Evolutionary conservation across 2,797 vertebrate species (phyloP), one percentile per base, ranked within the genome.

Genomic region (Muraenolepis orangiensis): DNA sequence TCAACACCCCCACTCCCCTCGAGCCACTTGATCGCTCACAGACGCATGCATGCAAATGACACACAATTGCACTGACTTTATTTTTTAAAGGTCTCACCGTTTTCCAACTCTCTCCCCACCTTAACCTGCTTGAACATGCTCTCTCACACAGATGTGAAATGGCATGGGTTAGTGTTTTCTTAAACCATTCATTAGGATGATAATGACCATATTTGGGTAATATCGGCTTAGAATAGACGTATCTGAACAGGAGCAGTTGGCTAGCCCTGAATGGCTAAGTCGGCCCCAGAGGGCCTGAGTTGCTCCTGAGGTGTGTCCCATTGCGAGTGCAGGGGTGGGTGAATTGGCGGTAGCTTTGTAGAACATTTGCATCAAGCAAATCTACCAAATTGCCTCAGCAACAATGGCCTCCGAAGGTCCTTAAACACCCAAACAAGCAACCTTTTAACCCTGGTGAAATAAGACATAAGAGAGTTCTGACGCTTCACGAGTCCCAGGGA

Each of bases 1-100:
- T 78, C 42, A 71, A 70, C 68, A 64, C 26, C n/a, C 29, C 16
- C 66, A 34, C 42, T 11, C 71, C 42, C 42, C 71, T 72, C 32
- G 14, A 31, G 77, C 30, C 70, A 23, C 64, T 76, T 66, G 20
- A 61, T 26, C 57, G 32, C 67, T 75, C 23, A 8, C 11, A 68
- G 13, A 46, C 46, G 30, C 42, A 61, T 30, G 61, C 30, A 32
- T 30, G 42, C 42, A 46, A 46, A 46, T 42, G 13, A 32, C 69
- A 29, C 71, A 23, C 69, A 46, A 30, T 31, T 20, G 2, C 26
- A 36, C 30, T 46, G 2, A 4, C 42, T 1, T 38, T n/a, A n/a
- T 20, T 66, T 46, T 38, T 23, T 26, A 2, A 26, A 28, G 12
- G 3, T 64, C 2, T 8, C 26, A 66, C 18, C 13, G 12, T 66